Base-by-base conservation (phyloP, 2,113 vertebrate species). In the Cercocebus atys region DNA sequence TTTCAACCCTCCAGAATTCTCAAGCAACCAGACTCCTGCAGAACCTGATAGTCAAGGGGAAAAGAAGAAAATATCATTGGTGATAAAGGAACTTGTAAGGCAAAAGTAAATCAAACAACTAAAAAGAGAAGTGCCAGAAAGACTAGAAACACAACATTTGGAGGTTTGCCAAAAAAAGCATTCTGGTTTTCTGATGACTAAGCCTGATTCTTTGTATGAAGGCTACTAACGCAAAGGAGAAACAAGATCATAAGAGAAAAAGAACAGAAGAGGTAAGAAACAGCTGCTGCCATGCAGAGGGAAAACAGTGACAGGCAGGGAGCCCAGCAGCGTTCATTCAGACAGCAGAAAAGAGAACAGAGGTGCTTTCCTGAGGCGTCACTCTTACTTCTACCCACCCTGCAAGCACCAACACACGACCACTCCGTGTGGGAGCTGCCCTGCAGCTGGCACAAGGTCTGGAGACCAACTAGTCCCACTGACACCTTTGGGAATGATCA, bases 1-100 rank as follows among this genome's bases (percentile, higher is more conserved):
- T n/a, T 76, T 59, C 52, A 86, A 64, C 52, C 32, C 66, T 93
- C 55, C 45, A 66, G 64, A 50, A 86, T 80, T 90, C 64, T 40
- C 55, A 66, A 50, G 80, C 52, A 80, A 85, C 23, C 80, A 89
- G 61, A 90, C n/a, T 64, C 38, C 57, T 6, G 61, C 14, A 59
- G 32, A 57, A 38, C 35, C 32, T 82, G 57, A 95, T 10, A 50
- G 35, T 17, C 6, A 13, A 47, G 55, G 38, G 32, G 38, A 70
- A 90, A 93, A 10, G 66, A 59, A 75, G 38, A 45, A 78, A 66
- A 13, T 35, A n/a, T 3, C 38, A 30, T 2, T n/a, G 38, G 20
- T 43, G n/a, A 73, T 38, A 45, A 64, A 47, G 30, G 30, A 73
- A 20, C 38, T 45, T 35, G 38, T 23, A 68, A 91, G 45, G n/a